phyloP scores from a whole-genome alignment of 2,797 vertebrate genomes.

The Glossophaga mutica region DNA sequence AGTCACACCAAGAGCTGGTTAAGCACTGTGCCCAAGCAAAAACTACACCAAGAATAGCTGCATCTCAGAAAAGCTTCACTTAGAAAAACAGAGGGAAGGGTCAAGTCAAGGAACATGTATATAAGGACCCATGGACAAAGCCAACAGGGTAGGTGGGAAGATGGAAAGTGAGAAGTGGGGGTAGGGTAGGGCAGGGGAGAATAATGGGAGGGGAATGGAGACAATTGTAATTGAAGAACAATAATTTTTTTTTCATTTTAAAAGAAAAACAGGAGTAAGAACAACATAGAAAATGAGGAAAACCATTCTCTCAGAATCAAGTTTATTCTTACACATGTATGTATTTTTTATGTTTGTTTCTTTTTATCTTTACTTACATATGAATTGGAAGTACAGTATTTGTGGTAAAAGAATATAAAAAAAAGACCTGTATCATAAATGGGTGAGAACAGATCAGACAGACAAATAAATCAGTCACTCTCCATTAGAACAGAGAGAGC shows the following conservation, averaged over 20 bases:
- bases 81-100: background rate
- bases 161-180: too few relatives aligned
- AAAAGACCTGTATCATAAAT: background rate
- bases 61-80: background rate
- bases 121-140: too few relatives aligned
- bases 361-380: background rate
- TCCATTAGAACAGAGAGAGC: too few relatives aligned
- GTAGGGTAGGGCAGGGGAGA: too few relatives aligned
- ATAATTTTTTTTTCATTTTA: too few relatives aligned
- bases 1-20: constrained; percentile 31
- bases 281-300: background rate
- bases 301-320: background rate
- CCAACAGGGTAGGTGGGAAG: too few relatives aligned
- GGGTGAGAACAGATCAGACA: background rate
- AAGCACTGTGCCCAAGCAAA: constrained; percentile 32
- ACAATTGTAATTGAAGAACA: too few relatives aligned
- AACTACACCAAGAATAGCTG: background rate
- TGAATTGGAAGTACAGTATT: background rate
- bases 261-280: background rate
- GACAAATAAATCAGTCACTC: background rate
- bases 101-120: too few relatives aligned
- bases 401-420: background rate
- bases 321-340: background rate
- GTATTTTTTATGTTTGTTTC: background rate
- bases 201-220: too few relatives aligned